A percentile compares a stretch with the other conserved stretches of the same genome.
Evolutionary conservation across 2,888 invertebrate genomes (phyloP).

Genomic region (Brachypalpus laphriformis): DNA sequence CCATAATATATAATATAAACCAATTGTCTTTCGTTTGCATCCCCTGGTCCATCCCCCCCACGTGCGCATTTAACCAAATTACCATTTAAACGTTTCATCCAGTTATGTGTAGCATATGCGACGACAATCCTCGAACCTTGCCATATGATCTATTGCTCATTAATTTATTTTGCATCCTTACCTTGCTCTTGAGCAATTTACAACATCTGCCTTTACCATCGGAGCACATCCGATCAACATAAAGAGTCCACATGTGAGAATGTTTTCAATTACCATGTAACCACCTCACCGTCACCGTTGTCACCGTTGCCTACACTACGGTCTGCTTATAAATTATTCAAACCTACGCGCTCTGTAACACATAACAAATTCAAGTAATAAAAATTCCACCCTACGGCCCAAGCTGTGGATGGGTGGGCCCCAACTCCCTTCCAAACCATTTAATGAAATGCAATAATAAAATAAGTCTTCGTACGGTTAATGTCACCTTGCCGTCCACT

Average conservation of each 20-base stretch:
- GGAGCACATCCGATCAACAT: conserved; percentile 44
- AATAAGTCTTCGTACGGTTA: conserved; percentile 66
- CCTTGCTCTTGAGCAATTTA: conserved; percentile 27
- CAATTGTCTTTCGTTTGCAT: conserved; percentile 33
- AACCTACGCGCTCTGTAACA: conserved; percentile 63
- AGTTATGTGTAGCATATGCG: conserved; percentile 12
- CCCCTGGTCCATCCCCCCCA: background rate
- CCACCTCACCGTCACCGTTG: conserved; percentile 28
- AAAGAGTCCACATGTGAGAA: conserved; percentile 56
- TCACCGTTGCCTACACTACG: conserved; percentile 6
- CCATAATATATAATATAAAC: background rate
- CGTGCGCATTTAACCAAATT: background rate
- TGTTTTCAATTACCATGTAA: conserved; percentile 71
- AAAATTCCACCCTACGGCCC: conserved; percentile 62
- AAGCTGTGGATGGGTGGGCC: too few relatives aligned
- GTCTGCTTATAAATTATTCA: conserved; percentile 68
- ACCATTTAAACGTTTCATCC: conserved; percentile 32
- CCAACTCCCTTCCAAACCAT: background rate
- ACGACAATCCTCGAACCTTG: conserved; percentile 21
- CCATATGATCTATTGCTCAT: conserved; percentile 63
- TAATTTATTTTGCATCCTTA: conserved; percentile 63
- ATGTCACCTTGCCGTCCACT: conserved; percentile 69
- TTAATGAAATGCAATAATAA: conserved; percentile 72
- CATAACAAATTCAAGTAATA: conserved; percentile 68
- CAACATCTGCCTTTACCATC: conserved; percentile 25